Evolutionary conservation across 1,140 invertebrate genomes (phyloP), one percentile per base, ranked within the genome.

Genomic region (Drusus annulatus): DNA sequence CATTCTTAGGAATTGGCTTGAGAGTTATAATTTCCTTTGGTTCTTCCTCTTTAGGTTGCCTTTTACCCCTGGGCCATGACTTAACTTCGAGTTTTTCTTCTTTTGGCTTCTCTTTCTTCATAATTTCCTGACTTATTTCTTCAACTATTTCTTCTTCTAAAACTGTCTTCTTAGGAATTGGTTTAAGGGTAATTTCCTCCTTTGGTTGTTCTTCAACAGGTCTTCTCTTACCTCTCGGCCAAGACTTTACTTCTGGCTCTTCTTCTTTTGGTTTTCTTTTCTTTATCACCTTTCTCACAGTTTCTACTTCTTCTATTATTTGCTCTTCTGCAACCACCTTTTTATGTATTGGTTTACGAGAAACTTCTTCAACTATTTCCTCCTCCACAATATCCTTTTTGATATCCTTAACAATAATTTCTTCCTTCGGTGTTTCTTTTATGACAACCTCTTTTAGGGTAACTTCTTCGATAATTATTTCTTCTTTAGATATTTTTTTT

Each of bases 361-460:
- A 85, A 78, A 88, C 84, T 69, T 87, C 82, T 83, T 87, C 85
- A 87, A 83, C 36, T 87, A 87, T 73, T 89, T 89, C 68, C 69
- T 87, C 86, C 56, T 86, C 81, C 76, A 87, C 84, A 13, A 88
- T 87, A 19, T 84, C 81, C 0, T 86, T 84, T 76, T 89, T 89
- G 3, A 2, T 45, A 86, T 86, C 1, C 84, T 87, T 5, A 89
- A 89, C 86, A 86, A 86, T 84, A 89, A 83, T 31, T 88, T 85
- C 15, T 71, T 82, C 81, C 83, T 84, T 54, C 52, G 83, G 81
- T 54, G 84, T 79, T 62, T 87, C 84, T 51, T 85, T 81, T 76
- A 86, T 86, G n/a, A 87, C 80, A 52, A 90, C 86, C 71, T 87
- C 87, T 80, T 89, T 90, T 21, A 90, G 85, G 80, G 88, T 85